Conservation (phyloP, 2,113 vertebrate species). For the Lophura nycthemera region DNA sequence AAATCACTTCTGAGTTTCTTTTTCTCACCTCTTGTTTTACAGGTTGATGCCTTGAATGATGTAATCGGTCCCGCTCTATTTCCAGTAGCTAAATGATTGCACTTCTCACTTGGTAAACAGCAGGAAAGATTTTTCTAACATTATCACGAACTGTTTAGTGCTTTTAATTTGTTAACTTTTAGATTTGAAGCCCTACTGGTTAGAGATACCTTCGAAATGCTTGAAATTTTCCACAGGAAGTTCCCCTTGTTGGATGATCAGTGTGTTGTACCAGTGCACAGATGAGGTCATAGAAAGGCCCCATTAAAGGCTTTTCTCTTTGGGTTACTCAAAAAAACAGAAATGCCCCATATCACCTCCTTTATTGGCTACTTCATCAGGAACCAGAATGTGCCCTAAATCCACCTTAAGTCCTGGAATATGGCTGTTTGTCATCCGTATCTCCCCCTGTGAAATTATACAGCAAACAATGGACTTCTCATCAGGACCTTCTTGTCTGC, state of each 20-base stretch:
- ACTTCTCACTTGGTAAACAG: neutral
- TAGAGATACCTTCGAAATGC: neutral
- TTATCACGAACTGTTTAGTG: neutral
- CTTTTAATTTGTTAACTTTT: conserved; percentile 6
- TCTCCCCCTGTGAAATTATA: neutral
- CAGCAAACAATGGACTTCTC: neutral
- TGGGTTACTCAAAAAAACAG: neutral
- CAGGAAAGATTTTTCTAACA: neutral
- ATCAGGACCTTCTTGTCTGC: neutral
- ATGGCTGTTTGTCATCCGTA: neutral
- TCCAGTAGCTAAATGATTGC: conserved; percentile 13
- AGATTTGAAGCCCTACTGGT: neutral
- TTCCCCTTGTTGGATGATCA: neutral
- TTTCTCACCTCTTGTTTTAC: conserved; percentile 41
- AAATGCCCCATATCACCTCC: neutral
- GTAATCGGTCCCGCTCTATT: conserved; percentile 67
- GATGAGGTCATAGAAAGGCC: neutral
- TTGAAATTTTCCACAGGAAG: neutral
- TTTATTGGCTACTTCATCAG: neutral
- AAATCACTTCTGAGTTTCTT: neutral
- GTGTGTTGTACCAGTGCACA: neutral
- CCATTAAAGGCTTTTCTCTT: rapidly evolving
- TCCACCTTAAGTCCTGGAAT: neutral
- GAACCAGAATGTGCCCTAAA: neutral
- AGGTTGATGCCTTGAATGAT: conserved; percentile 70